Evolutionary conservation across 1,140 invertebrate genomes (phyloP).

Genomic region (Drosophila lacteicornis): DNA sequence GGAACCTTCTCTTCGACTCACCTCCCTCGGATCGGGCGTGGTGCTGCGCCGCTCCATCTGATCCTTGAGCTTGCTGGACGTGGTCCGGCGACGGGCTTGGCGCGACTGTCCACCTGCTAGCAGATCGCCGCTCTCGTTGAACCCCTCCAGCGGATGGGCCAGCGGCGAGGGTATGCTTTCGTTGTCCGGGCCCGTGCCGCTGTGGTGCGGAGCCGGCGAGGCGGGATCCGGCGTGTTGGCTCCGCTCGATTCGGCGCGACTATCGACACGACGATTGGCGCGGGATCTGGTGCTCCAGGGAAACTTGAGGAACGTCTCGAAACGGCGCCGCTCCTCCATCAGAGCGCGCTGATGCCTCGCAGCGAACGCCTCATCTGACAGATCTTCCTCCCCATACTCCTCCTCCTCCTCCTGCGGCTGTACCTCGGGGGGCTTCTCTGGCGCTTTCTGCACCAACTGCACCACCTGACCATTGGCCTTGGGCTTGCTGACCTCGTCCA

Average conservation of each 20-base stretch:
- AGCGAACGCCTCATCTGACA: slow-evolving; percentile 89
- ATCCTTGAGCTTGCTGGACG: slow-evolving; percentile 83
- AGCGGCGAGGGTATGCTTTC: slow-evolving; percentile 87
- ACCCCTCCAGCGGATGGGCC: slow-evolving; percentile 84
- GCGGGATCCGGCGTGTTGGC: slow-evolving; percentile 90
- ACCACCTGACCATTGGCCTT: slow-evolving; percentile 19
- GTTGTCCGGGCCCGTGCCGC: slow-evolving; percentile 52
- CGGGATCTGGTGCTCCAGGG: slow-evolving; percentile 87
- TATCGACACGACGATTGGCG: slow-evolving; percentile 88
- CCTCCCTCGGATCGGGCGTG: slow-evolving; percentile 84
- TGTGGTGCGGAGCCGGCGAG: slow-evolving; percentile 79
- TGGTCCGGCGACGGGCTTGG: slow-evolving; percentile 83
- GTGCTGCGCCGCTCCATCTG: slow-evolving; percentile 75
- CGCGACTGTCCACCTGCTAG: slow-evolving; percentile 42
- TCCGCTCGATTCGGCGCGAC: slow-evolving; percentile 89
- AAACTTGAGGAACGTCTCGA: slow-evolving; percentile 89
- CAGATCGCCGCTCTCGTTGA: slow-evolving; percentile 42
- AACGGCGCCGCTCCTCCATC: slow-evolving; percentile 92
- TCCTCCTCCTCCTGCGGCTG: slow-evolving; percentile 2
- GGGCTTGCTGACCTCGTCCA: slow-evolving; percentile 13
- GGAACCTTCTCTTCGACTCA: slow-evolving; percentile 47
- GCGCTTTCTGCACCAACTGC: background rate
- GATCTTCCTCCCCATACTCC: slow-evolving; percentile 85
- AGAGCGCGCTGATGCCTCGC: slow-evolving; percentile 90
- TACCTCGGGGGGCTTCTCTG: background rate